phyloP scores from a whole-genome alignment of 2,888 invertebrate species.

The Sicus ferrugineus region DNA sequence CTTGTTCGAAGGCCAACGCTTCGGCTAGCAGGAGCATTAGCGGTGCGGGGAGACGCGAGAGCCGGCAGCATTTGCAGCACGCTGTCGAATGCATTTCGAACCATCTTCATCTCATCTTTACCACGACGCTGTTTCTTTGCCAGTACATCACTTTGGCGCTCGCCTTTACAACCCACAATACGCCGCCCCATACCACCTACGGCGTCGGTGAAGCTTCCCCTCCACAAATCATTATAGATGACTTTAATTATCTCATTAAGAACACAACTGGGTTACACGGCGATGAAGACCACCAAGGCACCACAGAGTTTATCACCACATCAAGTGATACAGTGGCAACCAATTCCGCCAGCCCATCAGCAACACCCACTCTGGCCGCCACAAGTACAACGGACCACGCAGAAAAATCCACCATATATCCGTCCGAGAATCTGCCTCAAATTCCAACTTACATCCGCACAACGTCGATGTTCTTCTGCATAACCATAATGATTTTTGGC shows the following conservation, averaged over 20 bases:
- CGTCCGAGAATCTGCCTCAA: conserved; percentile 63
- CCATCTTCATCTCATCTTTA: not conserved
- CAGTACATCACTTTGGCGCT: conserved; percentile 12
- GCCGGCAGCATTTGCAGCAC: not conserved
- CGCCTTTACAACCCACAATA: not conserved
- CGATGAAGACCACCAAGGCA: conserved; percentile 7
- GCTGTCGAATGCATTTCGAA: not conserved
- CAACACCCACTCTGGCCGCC: conserved; percentile 27
- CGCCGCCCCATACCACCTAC: not conserved
- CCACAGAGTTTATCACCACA: too few species aligned
- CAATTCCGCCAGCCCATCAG: conserved; percentile 1
- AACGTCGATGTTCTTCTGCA: conserved; percentile 88
- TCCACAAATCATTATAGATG: not conserved
- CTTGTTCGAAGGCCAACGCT: conserved; percentile 13
- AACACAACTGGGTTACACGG: conserved; percentile 30
- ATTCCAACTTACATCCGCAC: conserved; percentile 87
- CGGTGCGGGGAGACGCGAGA: not conserved
- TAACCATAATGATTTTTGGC: conserved; percentile 87
- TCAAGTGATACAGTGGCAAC: conserved; percentile 14
- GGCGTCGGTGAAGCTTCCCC: not conserved
- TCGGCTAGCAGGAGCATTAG: conserved; percentile 9
- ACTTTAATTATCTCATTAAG: conserved; percentile 19
- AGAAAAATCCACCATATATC: not conserved
- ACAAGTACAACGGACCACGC: conserved; percentile 29
- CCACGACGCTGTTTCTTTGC: conserved; percentile 4